Conservation (phyloP, 2,888 invertebrate species). For the Leucania comma region DNA sequence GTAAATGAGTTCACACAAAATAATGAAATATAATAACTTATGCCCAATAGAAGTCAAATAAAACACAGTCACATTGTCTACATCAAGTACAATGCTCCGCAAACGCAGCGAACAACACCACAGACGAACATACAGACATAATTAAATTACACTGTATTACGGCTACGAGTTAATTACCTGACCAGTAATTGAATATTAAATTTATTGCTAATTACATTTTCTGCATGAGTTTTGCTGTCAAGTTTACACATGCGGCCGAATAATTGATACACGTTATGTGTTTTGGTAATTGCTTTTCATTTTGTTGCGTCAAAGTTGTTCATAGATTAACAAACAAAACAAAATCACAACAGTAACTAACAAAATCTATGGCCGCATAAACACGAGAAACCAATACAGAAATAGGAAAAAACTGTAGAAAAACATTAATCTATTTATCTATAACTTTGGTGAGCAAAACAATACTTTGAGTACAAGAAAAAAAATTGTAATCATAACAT, state of each 20-base stretch:
- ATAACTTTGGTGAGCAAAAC: neutral
- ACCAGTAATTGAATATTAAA: constrained; percentile 85
- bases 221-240: constrained; percentile 44
- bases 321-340: neutral
- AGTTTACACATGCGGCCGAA: constrained; percentile 27
- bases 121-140: constrained; percentile 64
- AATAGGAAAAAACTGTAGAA: neutral
- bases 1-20: constrained; percentile 2
- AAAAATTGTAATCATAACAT: too few relatives aligned
- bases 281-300: constrained; percentile 41
- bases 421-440: too few relatives aligned
- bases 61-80: constrained; percentile 20
- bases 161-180: constrained; percentile 78
- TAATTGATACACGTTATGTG: constrained; percentile 33
- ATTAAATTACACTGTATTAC: constrained; percentile 61
- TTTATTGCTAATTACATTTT: constrained; percentile 82
- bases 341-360: too few relatives aligned
- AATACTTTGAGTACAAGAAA: neutral
- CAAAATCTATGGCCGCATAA: neutral
- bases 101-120: constrained; percentile 44
- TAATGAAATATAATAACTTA: neutral
- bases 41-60: constrained; percentile 12
- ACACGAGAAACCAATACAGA: neutral
- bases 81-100: constrained; percentile 41
- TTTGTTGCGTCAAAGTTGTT: neutral